These are phyloP conservation scores for Tokudaia tokunoshimensis DNA, from an alignment of 2,797 vertebrate species.

Conservation along the genomic window DNA sequence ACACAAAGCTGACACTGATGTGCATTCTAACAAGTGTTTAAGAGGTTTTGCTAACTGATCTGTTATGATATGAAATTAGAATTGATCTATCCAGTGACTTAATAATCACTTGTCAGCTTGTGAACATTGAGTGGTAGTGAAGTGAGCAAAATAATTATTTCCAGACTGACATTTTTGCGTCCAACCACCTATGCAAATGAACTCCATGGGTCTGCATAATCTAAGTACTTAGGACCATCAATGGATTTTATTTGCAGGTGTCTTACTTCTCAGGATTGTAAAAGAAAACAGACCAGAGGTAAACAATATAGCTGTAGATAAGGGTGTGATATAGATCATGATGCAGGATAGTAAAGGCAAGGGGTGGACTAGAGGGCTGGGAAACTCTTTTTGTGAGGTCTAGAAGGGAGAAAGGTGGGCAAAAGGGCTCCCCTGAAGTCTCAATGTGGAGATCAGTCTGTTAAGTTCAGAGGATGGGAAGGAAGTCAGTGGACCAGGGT, in stretches of 20 bases:
- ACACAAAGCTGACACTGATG: not conserved
- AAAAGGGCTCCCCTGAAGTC: not conserved
- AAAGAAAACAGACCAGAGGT: not conserved
- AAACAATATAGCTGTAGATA: not conserved
- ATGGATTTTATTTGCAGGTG: not conserved
- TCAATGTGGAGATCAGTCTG: not conserved
- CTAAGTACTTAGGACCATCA: accelerated
- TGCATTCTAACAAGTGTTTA: not conserved
- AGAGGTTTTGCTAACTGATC: not conserved
- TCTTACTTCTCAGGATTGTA: not conserved
- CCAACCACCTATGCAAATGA: not conserved
- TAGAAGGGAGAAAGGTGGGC: not conserved
- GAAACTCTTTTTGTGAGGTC: not conserved
- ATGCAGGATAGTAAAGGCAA: not conserved
- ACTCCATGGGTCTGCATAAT: not conserved
- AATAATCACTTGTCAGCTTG: not conserved
- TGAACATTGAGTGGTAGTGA: not conserved
- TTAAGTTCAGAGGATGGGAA: not conserved
- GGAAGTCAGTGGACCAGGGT: not conserved
- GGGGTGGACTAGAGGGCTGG: not conserved
- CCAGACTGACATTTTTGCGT: not conserved
- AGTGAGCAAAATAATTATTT: not conserved
- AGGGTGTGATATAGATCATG: not conserved
- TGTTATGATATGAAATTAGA: not conserved
- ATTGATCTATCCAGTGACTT: not conserved